These are phyloP conservation scores for Gibbula magus DNA, from an alignment of 2,888 invertebrate genomes.

Conservation along the genomic window DNA sequence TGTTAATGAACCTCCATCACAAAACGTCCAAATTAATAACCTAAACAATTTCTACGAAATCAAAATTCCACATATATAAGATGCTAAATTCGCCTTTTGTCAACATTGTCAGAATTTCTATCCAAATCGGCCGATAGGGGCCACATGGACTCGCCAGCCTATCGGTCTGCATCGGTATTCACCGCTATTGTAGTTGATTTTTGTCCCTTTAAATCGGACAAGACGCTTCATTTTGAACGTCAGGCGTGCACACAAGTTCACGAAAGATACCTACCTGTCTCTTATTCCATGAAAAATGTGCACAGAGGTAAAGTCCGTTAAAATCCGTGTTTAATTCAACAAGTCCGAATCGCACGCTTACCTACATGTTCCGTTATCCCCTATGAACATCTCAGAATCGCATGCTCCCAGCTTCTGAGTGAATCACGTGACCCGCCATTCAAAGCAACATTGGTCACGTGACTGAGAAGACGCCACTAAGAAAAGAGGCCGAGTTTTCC, in stretches of 20 bases:
- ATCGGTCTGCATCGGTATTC: constrained; percentile 2
- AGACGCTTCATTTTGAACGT: not conserved
- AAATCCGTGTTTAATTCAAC: not conserved
- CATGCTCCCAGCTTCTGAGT: constrained; percentile 13
- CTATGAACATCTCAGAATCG: not conserved
- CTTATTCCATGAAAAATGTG: not conserved
- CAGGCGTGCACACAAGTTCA: not conserved
- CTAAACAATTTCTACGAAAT: not conserved
- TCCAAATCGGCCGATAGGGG: constrained; percentile 1
- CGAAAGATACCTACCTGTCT: not conserved
- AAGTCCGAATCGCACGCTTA: constrained; percentile 17
- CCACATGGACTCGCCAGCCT: constrained; percentile 3
- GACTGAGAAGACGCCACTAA: constrained; percentile 1
- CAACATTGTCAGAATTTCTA: no score
- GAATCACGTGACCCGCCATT: constrained; percentile 10
- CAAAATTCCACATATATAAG: not conserved
- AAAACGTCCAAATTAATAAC: no score
- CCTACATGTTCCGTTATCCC: constrained; percentile 14
- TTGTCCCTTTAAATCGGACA: constrained; percentile 23
- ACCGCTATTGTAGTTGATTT: not conserved
- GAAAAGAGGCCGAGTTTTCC: not conserved
- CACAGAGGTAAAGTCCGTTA: constrained; percentile 18
- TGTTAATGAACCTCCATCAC: no score
- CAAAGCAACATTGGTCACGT: constrained; percentile 11
- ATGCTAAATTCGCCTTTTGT: not conserved